Conservation (phyloP, 2,797 vertebrate genomes). For the Eulemur albifrons region DNA sequence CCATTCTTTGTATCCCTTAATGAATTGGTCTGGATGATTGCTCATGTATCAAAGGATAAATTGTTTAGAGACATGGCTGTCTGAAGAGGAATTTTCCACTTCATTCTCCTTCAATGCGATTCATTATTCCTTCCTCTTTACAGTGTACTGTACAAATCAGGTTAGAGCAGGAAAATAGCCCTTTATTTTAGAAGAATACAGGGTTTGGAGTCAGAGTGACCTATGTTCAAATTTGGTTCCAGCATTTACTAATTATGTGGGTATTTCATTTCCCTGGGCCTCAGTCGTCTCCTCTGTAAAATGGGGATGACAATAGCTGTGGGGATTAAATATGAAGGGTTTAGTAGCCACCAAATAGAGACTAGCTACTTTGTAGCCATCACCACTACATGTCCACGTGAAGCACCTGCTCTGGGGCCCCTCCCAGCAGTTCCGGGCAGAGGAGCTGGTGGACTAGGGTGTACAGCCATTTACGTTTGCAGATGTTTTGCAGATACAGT, state of each 20-base stretch:
- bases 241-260: not conserved
- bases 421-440: not conserved
- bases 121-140: constrained; percentile 38
- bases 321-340: not conserved
- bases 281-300: not conserved
- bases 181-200: constrained; percentile 5
- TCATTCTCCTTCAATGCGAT: constrained; percentile 59
- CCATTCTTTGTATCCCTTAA: constrained; percentile 48
- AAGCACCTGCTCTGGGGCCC: not conserved
- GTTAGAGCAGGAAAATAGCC: constrained; percentile 26
- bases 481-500: not conserved
- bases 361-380: not conserved
- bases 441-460: accelerated
- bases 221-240: not conserved
- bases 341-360: not conserved
- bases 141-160: not conserved
- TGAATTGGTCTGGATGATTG: constrained; percentile 33
- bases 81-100: constrained; percentile 67
- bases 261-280: not conserved
- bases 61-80: constrained; percentile 60
- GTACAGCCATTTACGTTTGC: not conserved
- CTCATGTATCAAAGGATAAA: constrained; percentile 70
- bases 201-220: not conserved
- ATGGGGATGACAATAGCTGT: not conserved
- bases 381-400: accelerated